Evolutionary conservation across 2,888 invertebrate species (phyloP), one percentile per base, ranked within the genome.

Genomic region (Ectemnius cavifrons): DNA sequence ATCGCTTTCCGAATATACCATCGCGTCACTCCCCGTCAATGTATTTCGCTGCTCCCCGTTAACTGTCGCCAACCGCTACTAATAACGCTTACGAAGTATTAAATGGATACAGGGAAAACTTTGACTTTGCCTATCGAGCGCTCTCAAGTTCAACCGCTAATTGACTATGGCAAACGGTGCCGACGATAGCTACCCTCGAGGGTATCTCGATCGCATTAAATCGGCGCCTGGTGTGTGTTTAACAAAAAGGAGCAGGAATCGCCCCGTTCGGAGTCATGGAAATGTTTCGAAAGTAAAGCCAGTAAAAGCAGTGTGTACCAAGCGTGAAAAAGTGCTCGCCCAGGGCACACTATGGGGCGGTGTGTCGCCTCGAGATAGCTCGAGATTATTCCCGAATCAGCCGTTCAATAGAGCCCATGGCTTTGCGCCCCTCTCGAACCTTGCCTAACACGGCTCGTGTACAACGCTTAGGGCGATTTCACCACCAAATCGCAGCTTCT

Each of bases 361-460:
- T 69, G 75, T 71, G 77, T 64, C 47, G 59, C 63, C 62, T 67
- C 57, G 73, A 78, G 77, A 78, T 80, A 75, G 76, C 71, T 75
- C 64, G 64, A 78, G 76, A 84, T 81, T 81, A 83, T 81, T 83
- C 80, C 63, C 69, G 78, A 84, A 83, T 84, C 81, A 83, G 77
- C 81, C 71, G 77, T 79, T 83, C 70, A 58, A 62, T 28, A 37
- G 69, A 70, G 49, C 75, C 71, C 37, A 49, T 45, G 49, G 73
- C 61, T 73, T 73, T 69, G 61, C 63, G 59, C 52, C 58, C 49
- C 58, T 62, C 63, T 52, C 6, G 52, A 49, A 47, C n/a, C 65
- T 3, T 66, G 27, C 69, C 62, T 66, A 69, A 73, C 63, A 46
- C 23, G 23, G 37, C 27, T 47, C 67, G 47, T 66, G 57, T 57